phyloP scores from a whole-genome alignment of 2,888 invertebrate genomes.

The Erebia aethiops region DNA sequence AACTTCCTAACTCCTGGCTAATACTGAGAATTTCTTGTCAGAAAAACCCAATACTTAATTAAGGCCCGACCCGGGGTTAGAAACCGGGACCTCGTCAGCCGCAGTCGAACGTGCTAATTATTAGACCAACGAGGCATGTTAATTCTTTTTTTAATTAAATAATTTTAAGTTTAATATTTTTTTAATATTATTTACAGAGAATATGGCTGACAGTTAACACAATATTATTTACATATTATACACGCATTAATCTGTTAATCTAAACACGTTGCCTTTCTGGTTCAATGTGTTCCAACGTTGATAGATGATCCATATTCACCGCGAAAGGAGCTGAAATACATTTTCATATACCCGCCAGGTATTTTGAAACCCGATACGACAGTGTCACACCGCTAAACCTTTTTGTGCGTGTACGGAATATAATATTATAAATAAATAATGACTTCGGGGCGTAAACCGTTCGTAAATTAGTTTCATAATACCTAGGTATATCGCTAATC shows the following conservation, averaged over 20 bases:
- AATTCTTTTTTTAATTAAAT: too few relatives aligned
- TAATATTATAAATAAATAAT: constrained; percentile 37
- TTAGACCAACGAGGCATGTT: too few relatives aligned
- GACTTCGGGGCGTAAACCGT: not conserved
- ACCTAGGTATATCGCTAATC: too few relatives aligned
- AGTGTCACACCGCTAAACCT: constrained; percentile 39
- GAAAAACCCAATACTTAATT: too few relatives aligned
- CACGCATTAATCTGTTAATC: constrained; percentile 21
- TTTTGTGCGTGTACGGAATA: constrained; percentile 12
- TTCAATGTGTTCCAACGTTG: constrained; percentile 35
- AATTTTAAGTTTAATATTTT: too few relatives aligned
- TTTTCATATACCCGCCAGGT: constrained; percentile 33
- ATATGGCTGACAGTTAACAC: constrained; percentile 16
- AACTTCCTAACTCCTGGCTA: too few relatives aligned
- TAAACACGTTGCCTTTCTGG: constrained; percentile 27
- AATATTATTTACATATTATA: too few relatives aligned
- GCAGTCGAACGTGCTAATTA: too few relatives aligned
- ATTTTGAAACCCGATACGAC: constrained; percentile 35
- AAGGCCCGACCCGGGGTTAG: too few relatives aligned
- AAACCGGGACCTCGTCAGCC: too few relatives aligned
- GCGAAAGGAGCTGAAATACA: constrained; percentile 35
- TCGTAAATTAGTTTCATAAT: constrained; percentile 7
- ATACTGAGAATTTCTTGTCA: too few relatives aligned
- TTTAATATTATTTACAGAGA: not conserved
- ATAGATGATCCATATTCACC: constrained; percentile 32